These are phyloP conservation scores for Eubasilissa regina DNA, from an alignment of 1,140 invertebrate genomes.

Conservation along the genomic window DNA sequence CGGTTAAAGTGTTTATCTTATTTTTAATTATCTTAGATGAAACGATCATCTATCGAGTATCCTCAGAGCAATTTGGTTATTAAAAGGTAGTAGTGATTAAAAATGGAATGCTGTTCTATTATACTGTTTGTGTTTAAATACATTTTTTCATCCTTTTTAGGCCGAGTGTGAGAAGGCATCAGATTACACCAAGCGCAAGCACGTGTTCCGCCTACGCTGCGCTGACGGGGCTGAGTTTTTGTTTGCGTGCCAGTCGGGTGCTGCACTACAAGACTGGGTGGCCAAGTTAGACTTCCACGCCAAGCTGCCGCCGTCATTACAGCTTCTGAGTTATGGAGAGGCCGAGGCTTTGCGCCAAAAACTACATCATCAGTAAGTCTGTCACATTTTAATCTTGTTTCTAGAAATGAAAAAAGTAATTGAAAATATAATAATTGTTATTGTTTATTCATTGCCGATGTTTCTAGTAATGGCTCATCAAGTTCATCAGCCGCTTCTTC, in stretches of 20 bases:
- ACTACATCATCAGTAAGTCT: slow-evolving; percentile 43
- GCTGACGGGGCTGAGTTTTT: slow-evolving; percentile 95
- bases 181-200: slow-evolving; percentile 96
- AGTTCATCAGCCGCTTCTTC: slow-evolving; percentile 67
- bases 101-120: no score
- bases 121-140: not conserved
- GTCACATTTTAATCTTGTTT: not conserved
- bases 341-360: slow-evolving; percentile 33
- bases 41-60: no score
- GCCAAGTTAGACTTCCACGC: slow-evolving; percentile 96
- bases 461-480: slow-evolving; percentile 62
- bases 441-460: not conserved
- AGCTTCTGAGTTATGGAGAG: slow-evolving; percentile 86
- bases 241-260: slow-evolving; percentile 83
- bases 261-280: slow-evolving; percentile 93
- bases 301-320: slow-evolving; percentile 89
- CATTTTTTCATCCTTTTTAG: slow-evolving; percentile 56
- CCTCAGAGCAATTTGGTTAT: no score
- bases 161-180: slow-evolving; percentile 85
- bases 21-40: no score
- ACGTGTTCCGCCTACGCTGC: slow-evolving; percentile 91
- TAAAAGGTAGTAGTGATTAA: no score
- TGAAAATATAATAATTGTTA: not conserved
- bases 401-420: slow-evolving; percentile 9
- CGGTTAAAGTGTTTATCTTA: no score